A percentile compares a stretch with the other conserved stretches of the same genome.
phyloP scores from a whole-genome alignment of 2,797 vertebrate species.

The Coreius guichenoti region DNA sequence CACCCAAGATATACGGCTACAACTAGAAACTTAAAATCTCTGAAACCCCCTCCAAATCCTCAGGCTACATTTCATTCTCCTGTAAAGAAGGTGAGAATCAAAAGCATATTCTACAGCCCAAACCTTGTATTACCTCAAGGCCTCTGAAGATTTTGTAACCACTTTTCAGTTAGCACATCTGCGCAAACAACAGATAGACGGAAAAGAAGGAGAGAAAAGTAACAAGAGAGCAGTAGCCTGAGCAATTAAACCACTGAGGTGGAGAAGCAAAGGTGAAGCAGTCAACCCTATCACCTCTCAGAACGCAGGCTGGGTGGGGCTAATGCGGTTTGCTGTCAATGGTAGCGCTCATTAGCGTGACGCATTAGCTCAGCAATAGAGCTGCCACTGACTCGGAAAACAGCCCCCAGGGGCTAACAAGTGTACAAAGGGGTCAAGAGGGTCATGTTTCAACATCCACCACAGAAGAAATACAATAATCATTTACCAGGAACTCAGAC shows the following conservation, averaged over 20 bases:
- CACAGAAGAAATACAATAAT: conserved; percentile 57
- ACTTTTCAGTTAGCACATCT: conserved; percentile 32
- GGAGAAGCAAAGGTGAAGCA: conserved; percentile 47
- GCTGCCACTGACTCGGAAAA: conserved; percentile 49
- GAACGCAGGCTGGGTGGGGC: conserved; percentile 26
- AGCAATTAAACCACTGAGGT: conserved; percentile 51
- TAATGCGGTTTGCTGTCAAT: conserved; percentile 53
- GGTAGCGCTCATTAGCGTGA: conserved; percentile 63
- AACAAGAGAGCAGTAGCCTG: conserved; percentile 33
- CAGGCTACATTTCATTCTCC: conserved; percentile 38
- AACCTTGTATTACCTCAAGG: conserved; percentile 25
- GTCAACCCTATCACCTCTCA: conserved; percentile 39
- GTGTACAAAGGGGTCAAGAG: conserved; percentile 54
- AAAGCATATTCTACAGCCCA: not conserved
- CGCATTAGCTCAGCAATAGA: conserved; percentile 55
- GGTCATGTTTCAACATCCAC: conserved; percentile 62
- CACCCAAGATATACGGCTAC: not conserved
- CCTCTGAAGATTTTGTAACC: conserved; percentile 33
- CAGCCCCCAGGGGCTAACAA: conserved; percentile 47
- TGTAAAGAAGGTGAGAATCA: conserved; percentile 33
- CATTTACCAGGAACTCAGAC: conserved; percentile 54
- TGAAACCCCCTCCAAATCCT: conserved; percentile 36
- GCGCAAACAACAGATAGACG: conserved; percentile 19
- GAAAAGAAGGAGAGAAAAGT: conserved; percentile 31
- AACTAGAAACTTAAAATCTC: conserved; percentile 9